A percentile compares a stretch with the other conserved stretches of the same genome.
Conservation (phyloP, 2,797 vertebrate genomes). For the Anisognathus igniventris region DNA sequence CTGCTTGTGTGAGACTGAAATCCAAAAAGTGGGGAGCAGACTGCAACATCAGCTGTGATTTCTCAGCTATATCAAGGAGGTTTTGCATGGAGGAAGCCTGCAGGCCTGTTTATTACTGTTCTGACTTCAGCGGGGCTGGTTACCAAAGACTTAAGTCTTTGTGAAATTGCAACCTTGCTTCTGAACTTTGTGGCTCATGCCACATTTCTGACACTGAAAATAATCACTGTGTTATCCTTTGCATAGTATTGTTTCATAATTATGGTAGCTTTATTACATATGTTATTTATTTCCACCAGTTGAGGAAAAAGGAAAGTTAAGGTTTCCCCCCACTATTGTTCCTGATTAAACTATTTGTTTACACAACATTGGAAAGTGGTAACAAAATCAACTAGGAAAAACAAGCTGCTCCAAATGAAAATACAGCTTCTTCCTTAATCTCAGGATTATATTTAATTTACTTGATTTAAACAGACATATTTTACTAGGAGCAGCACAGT, state of each 20-base stretch:
- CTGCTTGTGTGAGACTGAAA: background rate
- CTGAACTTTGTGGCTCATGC: background rate
- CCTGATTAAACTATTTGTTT: constrained; percentile 35
- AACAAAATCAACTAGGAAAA: constrained; percentile 40
- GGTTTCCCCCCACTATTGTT: constrained; percentile 17
- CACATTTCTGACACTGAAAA: background rate
- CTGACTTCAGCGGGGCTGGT: background rate
- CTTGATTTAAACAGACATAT: constrained; percentile 53
- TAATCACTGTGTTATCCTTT: background rate
- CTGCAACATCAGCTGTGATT: background rate
- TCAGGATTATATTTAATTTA: constrained; percentile 51
- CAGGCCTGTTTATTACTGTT: background rate
- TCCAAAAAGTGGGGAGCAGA: background rate
- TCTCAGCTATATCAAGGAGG: background rate
- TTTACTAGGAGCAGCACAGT: constrained; percentile 36
- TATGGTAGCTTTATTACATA: background rate
- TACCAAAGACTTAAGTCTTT: background rate
- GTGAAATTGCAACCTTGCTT: background rate
- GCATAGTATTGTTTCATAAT: background rate
- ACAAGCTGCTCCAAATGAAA: constrained; percentile 20
- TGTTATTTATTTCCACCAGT: background rate
- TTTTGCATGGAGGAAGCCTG: background rate
- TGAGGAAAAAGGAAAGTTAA: constrained; percentile 34
- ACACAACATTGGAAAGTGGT: background rate
- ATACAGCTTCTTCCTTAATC: constrained; percentile 40